Percentiles rank a stretch among this genome's conserved stretches.
Evolutionary conservation across 2,113 vertebrate genomes (phyloP).

Genomic region (Pholis gunnellus): DNA sequence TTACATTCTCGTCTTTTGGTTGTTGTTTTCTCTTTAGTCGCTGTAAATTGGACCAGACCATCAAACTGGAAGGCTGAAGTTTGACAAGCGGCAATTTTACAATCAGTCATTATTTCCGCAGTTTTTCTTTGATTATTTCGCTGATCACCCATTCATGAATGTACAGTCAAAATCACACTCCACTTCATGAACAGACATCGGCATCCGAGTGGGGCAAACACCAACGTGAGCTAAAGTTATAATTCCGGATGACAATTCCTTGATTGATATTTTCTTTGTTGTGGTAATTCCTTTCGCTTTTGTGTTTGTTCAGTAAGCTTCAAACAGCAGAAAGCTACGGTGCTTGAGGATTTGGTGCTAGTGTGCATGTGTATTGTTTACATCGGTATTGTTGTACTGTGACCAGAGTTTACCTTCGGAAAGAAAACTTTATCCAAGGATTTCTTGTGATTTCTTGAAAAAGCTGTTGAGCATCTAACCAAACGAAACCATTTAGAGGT

Average conservation of each 20-base stretch:
- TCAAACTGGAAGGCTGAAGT: slow-evolving; percentile 17
- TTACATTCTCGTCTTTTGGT: not conserved
- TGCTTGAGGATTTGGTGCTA: not conserved
- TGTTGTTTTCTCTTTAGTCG: not conserved
- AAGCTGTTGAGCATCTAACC: not conserved
- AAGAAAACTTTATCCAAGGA: not conserved
- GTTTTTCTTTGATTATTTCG: slow-evolving; percentile 25
- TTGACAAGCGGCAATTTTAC: slow-evolving; percentile 23
- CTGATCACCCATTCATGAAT: slow-evolving; percentile 22
- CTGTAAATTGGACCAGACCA: slow-evolving; percentile 3
- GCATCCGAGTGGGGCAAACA: not conserved
- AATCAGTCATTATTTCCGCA: slow-evolving; percentile 3
- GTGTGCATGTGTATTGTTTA: not conserved
- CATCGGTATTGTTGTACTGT: not conserved
- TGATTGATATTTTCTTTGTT: not conserved
- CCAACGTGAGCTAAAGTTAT: no score
- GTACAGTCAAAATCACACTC: not conserved
- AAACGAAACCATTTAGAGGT: not conserved
- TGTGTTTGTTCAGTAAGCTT: not conserved
- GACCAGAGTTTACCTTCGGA: not conserved
- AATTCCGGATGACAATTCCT: not conserved
- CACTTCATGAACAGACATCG: slow-evolving; percentile 22
- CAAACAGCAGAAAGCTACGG: not conserved
- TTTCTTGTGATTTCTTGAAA: not conserved
- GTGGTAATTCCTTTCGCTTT: not conserved